phyloP scores from a whole-genome alignment of 2,888 invertebrate genomes.

The Drosophila koepferae region DNA sequence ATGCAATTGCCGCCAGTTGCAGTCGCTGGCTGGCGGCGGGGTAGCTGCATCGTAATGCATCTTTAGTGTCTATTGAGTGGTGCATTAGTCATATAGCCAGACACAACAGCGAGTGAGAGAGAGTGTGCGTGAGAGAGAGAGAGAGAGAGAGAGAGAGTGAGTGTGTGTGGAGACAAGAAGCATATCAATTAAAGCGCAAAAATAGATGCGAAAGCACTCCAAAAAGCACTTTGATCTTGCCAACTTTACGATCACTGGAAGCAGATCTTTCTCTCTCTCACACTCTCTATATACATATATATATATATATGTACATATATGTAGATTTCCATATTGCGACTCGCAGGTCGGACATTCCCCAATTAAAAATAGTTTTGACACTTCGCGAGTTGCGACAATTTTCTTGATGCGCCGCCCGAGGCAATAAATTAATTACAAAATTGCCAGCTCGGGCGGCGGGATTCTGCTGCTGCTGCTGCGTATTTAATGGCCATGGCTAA shows the following conservation, averaged over 20 bases:
- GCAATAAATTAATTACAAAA: conserved; percentile 80
- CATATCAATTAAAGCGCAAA: conserved; percentile 70
- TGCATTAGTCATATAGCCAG: conserved; percentile 75
- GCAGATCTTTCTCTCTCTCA: conserved; percentile 30
- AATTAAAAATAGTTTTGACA: conserved; percentile 81
- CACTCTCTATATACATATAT: too few relatives aligned
- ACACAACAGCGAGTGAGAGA: conserved; percentile 32
- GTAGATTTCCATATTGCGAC: neutral
- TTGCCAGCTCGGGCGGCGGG: conserved; percentile 42
- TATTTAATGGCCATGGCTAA: conserved; percentile 68
- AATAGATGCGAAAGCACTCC: conserved; percentile 69
- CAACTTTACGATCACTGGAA: conserved; percentile 56
- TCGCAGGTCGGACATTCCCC: conserved; percentile 59
- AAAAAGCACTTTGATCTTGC: conserved; percentile 63
- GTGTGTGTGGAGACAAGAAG: conserved; percentile 1
- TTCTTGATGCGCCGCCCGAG: conserved; percentile 57
- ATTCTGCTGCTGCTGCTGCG: conserved; percentile 10
- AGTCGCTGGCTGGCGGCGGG: conserved; percentile 5
- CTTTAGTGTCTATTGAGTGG: conserved; percentile 81
- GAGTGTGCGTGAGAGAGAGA: neutral
- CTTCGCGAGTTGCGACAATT: conserved; percentile 70
- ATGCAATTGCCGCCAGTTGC: conserved; percentile 65
- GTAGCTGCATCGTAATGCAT: conserved; percentile 70
- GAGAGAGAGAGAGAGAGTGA: neutral
- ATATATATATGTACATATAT: neutral